Evolutionary conservation across 2,797 vertebrate genomes (phyloP), one percentile per base, ranked within the genome.

Genomic region (Spinus olivaceus): DNA sequence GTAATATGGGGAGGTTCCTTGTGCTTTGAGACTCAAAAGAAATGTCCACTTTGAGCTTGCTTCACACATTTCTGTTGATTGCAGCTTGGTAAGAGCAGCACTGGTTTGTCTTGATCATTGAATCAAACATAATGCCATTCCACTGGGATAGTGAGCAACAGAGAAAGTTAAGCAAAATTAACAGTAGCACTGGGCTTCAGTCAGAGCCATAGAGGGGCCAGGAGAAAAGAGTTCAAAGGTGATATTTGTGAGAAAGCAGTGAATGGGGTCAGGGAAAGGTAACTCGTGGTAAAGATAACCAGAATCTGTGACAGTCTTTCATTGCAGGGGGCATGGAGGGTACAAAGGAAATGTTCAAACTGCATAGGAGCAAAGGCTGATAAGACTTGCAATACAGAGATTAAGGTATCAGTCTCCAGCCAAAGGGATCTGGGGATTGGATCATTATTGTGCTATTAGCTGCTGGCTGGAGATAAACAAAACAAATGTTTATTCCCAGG

Each of bases 381-480:
- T 96, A 97, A 96, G 92, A 92, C 54, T 90, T 90, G 72, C 69
- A 92, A 66, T 81, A 81, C 60, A 76, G 80, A 97, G 95, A 96
- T 96, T 95, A 97, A 95, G 89, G 89, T 96, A 94, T 97, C 92
- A 50, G 81, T 95, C 96, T 94, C 66, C 89, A 94, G 85, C 89
- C 93, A 96, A 94, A 94, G 85, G 89, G 85, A 95, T 94, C 77
- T 89, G 70, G 80, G 89, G 87, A 96, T 89, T 96, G 86, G 86
- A 97, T 97, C 91, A 92, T 96, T 96, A 96, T 86, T 93, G 79
- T 94, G 82, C 95, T 96, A 96, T 97, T 97, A 95, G 91, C 92
- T 95, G 95, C 92, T 96, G 91, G 89, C 82, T 96, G 70, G 79
- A 96, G 94, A 96, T 95, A 94, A 94, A 96, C 89, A 96, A 94